phyloP scores from a whole-genome alignment of 2,113 vertebrate species.

The Myrmophylax atrothorax region DNA sequence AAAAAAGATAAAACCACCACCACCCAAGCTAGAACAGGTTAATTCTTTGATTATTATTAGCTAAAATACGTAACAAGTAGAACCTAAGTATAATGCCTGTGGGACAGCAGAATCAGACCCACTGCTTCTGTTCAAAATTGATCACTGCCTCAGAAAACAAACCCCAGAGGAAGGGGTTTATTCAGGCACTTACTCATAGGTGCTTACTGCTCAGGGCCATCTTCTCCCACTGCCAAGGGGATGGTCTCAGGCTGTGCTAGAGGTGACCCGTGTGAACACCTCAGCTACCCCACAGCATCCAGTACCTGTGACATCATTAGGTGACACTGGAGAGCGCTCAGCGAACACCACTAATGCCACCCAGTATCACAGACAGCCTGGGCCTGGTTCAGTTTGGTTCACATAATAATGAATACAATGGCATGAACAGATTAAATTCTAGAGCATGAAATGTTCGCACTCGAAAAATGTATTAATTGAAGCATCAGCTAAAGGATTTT shows the following conservation, averaged over 20 bases:
- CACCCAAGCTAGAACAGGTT: background rate
- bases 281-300: background rate
- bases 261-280: background rate
- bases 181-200: background rate
- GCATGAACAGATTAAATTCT: background rate
- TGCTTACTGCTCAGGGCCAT: background rate
- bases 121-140: background rate
- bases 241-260: background rate
- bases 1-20: background rate
- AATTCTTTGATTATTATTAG: background rate
- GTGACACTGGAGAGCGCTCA: background rate
- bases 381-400: background rate
- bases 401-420: background rate
- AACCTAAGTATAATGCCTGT: background rate
- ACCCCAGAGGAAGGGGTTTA: background rate
- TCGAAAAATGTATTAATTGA: background rate
- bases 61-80: background rate
- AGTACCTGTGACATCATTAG: background rate
- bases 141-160: background rate
- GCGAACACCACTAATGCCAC: background rate
- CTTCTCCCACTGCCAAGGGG: background rate
- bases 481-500: background rate
- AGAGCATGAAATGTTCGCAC: background rate
- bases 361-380: background rate
- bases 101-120: background rate